A percentile compares a stretch with the other conserved stretches of the same genome.
Conservation (phyloP, 1,140 invertebrate species). For the Uloborus diversus region DNA sequence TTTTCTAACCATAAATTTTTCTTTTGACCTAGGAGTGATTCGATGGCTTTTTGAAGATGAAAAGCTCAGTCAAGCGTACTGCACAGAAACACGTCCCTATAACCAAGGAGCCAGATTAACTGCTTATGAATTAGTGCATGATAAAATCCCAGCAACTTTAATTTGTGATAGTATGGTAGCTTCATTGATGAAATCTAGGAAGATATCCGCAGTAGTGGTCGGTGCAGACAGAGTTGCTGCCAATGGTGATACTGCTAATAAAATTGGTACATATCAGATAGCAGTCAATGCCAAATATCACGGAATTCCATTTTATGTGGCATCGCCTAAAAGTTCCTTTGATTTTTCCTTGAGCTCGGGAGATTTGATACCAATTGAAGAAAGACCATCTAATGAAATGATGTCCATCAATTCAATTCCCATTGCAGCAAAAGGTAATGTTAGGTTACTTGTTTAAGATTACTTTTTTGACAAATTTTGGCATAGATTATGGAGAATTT, state of each 20-base stretch:
- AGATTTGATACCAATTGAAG: constrained; percentile 91
- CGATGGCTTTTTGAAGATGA: constrained; percentile 77
- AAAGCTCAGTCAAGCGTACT: constrained; percentile 86
- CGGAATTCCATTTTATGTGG: constrained; percentile 93
- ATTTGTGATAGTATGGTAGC: constrained; percentile 97
- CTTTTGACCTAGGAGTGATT: constrained; percentile 83
- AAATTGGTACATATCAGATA: constrained; percentile 97
- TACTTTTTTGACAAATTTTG: no score
- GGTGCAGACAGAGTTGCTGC: constrained; percentile 78
- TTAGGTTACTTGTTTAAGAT: no score
- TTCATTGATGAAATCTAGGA: constrained; percentile 79
- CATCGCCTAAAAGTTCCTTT: constrained; percentile 91
- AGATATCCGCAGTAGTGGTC: constrained; percentile 70
- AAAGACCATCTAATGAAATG: constrained; percentile 89
- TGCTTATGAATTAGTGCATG: constrained; percentile 92
- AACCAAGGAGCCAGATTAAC: constrained; percentile 96
- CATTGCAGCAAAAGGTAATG: constrained; percentile 79
- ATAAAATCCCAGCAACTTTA: constrained; percentile 90
- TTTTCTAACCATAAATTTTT: no score
- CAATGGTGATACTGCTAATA: constrained; percentile 99
- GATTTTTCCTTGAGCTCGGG: constrained; percentile 84
- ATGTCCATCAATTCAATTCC: constrained; percentile 82
- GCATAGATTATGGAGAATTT: no score
- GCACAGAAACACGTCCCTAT: constrained; percentile 97
- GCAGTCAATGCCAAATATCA: constrained; percentile 92